phyloP scores from a whole-genome alignment of 2,797 vertebrate species.

The Centroberyx gerrardi region DNA sequence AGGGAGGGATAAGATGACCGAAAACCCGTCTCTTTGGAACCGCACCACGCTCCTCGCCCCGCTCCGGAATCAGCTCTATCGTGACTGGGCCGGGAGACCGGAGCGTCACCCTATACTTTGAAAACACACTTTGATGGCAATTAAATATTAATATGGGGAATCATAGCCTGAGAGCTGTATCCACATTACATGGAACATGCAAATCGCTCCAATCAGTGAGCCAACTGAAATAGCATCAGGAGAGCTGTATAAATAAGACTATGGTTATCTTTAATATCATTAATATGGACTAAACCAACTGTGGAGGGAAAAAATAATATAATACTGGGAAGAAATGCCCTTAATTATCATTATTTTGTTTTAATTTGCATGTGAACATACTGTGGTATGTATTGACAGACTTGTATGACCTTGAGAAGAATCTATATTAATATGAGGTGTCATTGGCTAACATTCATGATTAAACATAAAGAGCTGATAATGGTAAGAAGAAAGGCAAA shows the following conservation, averaged over 20 bases:
- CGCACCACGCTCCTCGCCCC: slow-evolving; percentile 67
- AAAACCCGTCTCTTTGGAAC: slow-evolving; percentile 76
- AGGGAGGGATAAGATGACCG: slow-evolving; percentile 84
- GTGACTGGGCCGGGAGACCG: slow-evolving; percentile 71
- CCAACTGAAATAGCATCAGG: slow-evolving; percentile 82
- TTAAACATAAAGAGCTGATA: slow-evolving; percentile 13
- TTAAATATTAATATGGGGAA: slow-evolving; percentile 86
- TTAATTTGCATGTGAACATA: slow-evolving; percentile 50
- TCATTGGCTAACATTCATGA: slow-evolving; percentile 2
- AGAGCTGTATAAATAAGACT: slow-evolving; percentile 78
- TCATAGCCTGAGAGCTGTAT: slow-evolving; percentile 84
- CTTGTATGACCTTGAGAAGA: slow-evolving; percentile 36
- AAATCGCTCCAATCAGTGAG: slow-evolving; percentile 81
- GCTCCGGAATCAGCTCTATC: slow-evolving; percentile 74
- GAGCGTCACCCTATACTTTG: slow-evolving; percentile 84
- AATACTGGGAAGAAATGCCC: slow-evolving; percentile 56
- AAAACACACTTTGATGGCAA: slow-evolving; percentile 78
- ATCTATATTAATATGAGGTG: neutral
- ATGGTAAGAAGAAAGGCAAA: neutral
- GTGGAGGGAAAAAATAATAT: slow-evolving; percentile 58
- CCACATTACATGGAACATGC: slow-evolving; percentile 81
- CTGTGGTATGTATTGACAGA: slow-evolving; percentile 7
- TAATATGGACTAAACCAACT: slow-evolving; percentile 69
- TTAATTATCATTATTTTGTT: slow-evolving; percentile 62
- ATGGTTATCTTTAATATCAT: slow-evolving; percentile 75